phyloP scores from a whole-genome alignment of 2,888 invertebrate genomes.

The Sclerodermus sp. region DNA sequence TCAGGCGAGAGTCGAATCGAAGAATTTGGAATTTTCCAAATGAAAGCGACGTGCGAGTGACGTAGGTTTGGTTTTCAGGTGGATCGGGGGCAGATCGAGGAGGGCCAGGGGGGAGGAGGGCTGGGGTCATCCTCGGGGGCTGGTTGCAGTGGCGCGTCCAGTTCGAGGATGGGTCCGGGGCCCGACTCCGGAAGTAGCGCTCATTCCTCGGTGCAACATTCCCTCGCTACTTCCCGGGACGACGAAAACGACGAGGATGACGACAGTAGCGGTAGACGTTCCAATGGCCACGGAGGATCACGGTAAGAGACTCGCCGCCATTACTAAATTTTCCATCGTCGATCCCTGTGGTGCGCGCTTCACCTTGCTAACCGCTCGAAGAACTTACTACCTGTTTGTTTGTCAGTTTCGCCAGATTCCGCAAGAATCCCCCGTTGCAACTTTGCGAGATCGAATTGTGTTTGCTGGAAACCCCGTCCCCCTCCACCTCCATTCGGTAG shows the following conservation, averaged over 20 bases:
- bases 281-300: conserved; percentile 48
- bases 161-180: conserved; percentile 54
- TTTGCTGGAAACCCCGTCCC: too few species aligned
- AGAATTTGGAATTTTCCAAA: conserved; percentile 2
- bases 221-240: conserved; percentile 69
- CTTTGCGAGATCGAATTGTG: too few species aligned
- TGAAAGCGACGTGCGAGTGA: too few species aligned
- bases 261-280: conserved; percentile 50
- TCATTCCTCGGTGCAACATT: conserved; percentile 57
- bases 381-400: too few species aligned
- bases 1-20: too few species aligned
- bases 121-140: conserved; percentile 44
- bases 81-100: conserved; percentile 56
- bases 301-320: conserved; percentile 44
- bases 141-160: conserved; percentile 48
- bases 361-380: too few species aligned
- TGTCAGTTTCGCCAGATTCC: too few species aligned
- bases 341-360: conserved; percentile 14
- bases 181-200: conserved; percentile 56
- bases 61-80: too few species aligned
- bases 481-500: too few species aligned
- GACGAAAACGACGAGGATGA: conserved; percentile 67
- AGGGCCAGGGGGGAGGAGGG: conserved; percentile 43
- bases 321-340: not conserved
- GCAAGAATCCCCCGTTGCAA: too few species aligned